Percentiles rank a stretch among this genome's conserved stretches.
Evolutionary conservation across 2,797 vertebrate species (phyloP).

Genomic region (Delichon dasypus): DNA sequence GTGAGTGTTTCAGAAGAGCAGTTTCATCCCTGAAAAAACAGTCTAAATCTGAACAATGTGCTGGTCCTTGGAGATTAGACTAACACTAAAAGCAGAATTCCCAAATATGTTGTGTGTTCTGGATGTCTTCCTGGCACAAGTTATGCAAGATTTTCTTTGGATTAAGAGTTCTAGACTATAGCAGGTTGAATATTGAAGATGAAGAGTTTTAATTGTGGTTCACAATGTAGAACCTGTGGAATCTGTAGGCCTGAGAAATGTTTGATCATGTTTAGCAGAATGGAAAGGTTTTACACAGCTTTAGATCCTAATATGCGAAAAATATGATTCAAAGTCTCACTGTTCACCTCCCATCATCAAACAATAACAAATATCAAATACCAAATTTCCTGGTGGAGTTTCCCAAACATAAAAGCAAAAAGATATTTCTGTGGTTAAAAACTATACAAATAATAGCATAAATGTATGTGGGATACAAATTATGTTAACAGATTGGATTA

Average conservation of each 20-base stretch:
- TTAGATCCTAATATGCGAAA: neutral
- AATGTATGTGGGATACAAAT: neutral
- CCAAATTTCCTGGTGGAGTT: neutral
- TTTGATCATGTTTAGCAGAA: neutral
- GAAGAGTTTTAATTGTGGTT: neutral
- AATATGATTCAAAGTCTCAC: neutral
- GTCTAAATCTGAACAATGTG: neutral
- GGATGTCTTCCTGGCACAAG: neutral
- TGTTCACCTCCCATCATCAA: neutral
- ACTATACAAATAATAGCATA: neutral
- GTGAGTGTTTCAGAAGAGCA: neutral
- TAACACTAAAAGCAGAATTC: neutral
- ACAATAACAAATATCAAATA: neutral
- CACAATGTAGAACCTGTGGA: neutral
- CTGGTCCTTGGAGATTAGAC: neutral
- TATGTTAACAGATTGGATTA: neutral
- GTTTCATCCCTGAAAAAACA: neutral
- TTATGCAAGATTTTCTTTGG: neutral
- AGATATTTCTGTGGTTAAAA: neutral
- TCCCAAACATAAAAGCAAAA: neutral
- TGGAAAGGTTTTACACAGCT: neutral
- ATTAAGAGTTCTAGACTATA: neutral
- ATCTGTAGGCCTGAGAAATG: neutral
- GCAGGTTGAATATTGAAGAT: neutral
- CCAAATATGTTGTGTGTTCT: neutral